Evolutionary conservation across 2,797 vertebrate species (phyloP).

Genomic region (Brotula barbata): DNA sequence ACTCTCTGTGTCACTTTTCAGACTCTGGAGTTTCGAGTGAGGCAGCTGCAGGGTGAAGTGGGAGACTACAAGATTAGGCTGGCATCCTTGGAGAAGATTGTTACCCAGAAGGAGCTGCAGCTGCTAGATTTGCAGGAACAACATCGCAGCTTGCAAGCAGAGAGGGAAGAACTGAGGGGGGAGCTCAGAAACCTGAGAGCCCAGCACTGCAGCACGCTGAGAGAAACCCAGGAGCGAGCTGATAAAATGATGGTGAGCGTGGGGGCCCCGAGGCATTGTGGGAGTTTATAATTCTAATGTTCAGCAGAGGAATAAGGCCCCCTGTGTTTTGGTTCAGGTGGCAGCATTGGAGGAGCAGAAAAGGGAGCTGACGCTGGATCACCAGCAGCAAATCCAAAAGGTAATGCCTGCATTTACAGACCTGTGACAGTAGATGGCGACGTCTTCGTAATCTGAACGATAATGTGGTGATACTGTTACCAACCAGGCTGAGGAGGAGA

Average conservation of each 20-base stretch:
- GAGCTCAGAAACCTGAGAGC: constrained; percentile 58
- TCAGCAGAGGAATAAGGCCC: neutral
- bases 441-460: constrained; percentile 2
- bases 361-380: constrained; percentile 47
- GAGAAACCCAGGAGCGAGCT: constrained; percentile 56
- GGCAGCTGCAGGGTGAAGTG: constrained; percentile 52
- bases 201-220: constrained; percentile 46
- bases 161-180: constrained; percentile 61
- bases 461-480: constrained; percentile 42
- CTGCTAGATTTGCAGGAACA: constrained; percentile 62
- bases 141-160: constrained; percentile 44
- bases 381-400: constrained; percentile 65
- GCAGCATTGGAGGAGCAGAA: constrained; percentile 59
- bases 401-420: constrained; percentile 31
- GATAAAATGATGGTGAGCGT: constrained; percentile 45
- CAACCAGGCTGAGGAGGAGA: constrained; percentile 57
- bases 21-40: constrained; percentile 26
- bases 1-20: constrained; percentile 16
- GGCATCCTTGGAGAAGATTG: constrained; percentile 65
- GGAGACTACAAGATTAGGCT: constrained; percentile 45
- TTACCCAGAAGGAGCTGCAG: constrained; percentile 78
- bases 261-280: too few relatives aligned
- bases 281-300: neutral
- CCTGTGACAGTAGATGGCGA: neutral
- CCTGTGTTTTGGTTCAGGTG: constrained; percentile 52